phyloP scores from a whole-genome alignment of 2,113 vertebrate species.

The Pao palembangensis region DNA sequence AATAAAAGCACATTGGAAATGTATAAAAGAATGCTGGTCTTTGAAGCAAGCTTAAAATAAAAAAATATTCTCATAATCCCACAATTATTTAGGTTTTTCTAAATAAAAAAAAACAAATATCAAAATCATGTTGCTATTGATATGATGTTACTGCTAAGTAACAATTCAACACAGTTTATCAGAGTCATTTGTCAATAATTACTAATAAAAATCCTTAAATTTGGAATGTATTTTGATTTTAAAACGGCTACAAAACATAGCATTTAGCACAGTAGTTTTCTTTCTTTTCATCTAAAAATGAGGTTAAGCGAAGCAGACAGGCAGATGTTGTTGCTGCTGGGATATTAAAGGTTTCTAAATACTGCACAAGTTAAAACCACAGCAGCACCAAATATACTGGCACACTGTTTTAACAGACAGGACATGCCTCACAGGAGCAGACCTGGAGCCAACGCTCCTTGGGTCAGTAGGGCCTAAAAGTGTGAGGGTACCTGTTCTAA shows the following conservation, averaged over 20 bases:
- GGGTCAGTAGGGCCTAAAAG: neutral
- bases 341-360: conserved; percentile 11
- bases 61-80: no score
- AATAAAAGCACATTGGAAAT: neutral
- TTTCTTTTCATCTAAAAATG: neutral
- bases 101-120: no score
- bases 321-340: conserved; percentile 1
- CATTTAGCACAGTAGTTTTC: no score
- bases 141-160: no score
- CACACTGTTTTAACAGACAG: conserved; percentile 51
- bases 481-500: neutral
- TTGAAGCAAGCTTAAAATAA: neutral
- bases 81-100: no score
- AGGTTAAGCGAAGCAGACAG: neutral
- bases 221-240: no score
- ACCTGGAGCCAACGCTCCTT: conserved; percentile 3
- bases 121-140: no score
- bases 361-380: conserved; percentile 11
- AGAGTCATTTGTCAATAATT: no score
- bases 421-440: conserved; percentile 52
- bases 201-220: no score
- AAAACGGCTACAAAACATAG: no score
- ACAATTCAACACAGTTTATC: no score
- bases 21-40: neutral
- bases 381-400: conserved; percentile 26